A percentile compares a stretch with the other conserved stretches of the same genome.
Evolutionary conservation across 2,797 vertebrate genomes (phyloP).

Genomic region (Acanthurus lineatus): DNA sequence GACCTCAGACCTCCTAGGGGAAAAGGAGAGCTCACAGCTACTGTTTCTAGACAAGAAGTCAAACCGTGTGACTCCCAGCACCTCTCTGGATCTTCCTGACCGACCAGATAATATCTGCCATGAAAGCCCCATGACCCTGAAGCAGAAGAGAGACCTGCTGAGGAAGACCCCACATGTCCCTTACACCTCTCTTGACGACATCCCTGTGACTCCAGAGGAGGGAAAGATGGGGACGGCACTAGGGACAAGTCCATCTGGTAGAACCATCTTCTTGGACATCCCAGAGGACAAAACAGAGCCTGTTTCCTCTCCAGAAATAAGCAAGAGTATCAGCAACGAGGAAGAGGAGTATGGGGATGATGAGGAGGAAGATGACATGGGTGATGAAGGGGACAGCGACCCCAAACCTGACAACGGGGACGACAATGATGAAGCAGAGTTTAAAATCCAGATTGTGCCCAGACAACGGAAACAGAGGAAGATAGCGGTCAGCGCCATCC

Average conservation of each 20-base stretch:
- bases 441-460: constrained; percentile 98
- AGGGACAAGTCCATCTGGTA: constrained; percentile 84
- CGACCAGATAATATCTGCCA: constrained; percentile 75
- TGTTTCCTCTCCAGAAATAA: constrained; percentile 86
- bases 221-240: constrained; percentile 64
- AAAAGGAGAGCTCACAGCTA: constrained; percentile 57
- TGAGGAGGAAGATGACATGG: constrained; percentile 91
- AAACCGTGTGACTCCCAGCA: constrained; percentile 69
- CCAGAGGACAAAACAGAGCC: constrained; percentile 90
- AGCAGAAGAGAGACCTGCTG: constrained; percentile 95
- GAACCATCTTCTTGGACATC: constrained; percentile 90
- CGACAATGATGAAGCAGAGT: constrained; percentile 92
- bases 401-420: constrained; percentile 84
- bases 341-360: constrained; percentile 89
- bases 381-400: constrained; percentile 88
- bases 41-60: constrained; percentile 57
- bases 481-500: constrained; percentile 98
- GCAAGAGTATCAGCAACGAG: constrained; percentile 85
- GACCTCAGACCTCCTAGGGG: constrained; percentile 75
- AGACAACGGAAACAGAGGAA: constrained; percentile 97
- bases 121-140: constrained; percentile 92
- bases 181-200: constrained; percentile 91
- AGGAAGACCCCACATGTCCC: constrained; percentile 92
- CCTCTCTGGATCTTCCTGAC: constrained; percentile 79
- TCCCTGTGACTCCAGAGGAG: constrained; percentile 76